phyloP scores from a whole-genome alignment of 2,113 vertebrate genomes.

The Otus sunia region DNA sequence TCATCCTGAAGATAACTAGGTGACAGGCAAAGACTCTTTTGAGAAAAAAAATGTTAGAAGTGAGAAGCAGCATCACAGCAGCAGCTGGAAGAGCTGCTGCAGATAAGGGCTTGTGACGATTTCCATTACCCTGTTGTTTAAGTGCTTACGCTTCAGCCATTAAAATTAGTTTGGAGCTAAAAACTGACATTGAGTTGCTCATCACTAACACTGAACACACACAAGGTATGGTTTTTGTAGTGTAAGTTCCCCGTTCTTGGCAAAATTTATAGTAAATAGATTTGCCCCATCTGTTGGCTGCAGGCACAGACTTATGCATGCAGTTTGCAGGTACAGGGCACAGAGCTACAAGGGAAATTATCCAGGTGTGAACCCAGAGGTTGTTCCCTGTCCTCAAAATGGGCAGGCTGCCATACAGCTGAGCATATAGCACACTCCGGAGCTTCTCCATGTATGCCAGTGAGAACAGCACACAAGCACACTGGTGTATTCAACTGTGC shows the following conservation, averaged over 20 bases:
- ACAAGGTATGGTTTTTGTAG: neutral
- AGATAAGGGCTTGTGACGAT: neutral
- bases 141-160: neutral
- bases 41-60: neutral
- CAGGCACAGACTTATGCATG: neutral
- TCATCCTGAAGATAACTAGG: neutral
- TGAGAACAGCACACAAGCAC: neutral
- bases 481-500: neutral
- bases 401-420: neutral
- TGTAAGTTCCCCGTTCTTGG: neutral
- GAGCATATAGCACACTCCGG: neutral
- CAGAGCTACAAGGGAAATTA: neutral
- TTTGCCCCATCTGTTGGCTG: neutral
- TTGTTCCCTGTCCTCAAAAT: neutral
- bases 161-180: slow-evolving; percentile 11
- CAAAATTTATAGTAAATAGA: neutral
- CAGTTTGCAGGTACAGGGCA: rapidly evolving
- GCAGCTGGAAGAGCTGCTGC: neutral
- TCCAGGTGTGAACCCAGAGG: neutral
- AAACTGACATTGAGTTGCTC: neutral
- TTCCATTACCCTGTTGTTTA: neutral
- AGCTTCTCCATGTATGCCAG: neutral
- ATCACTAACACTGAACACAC: neutral
- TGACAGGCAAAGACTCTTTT: neutral
- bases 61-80: neutral